Evolutionary conservation across 2,113 vertebrate genomes (phyloP).

Genomic region (Aldabrachelys gigantea): DNA sequence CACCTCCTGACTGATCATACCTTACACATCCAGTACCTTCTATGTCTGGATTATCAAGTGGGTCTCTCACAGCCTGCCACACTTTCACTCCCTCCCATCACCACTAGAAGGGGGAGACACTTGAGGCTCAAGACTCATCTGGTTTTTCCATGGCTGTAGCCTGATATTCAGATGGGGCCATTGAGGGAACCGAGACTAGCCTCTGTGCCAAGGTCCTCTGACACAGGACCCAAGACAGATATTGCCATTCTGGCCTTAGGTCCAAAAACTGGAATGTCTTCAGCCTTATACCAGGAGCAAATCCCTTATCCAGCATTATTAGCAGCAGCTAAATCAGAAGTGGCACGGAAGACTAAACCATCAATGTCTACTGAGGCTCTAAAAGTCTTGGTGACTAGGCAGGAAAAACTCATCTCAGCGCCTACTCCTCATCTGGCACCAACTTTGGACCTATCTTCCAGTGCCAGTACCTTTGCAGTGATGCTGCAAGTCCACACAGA

Average conservation of each 20-base stretch:
- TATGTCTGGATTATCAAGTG: no score
- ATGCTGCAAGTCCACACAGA: neutral
- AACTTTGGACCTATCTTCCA: neutral
- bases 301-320: neutral
- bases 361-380: neutral
- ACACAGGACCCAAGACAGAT: neutral
- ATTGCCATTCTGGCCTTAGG: neutral
- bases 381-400: neutral
- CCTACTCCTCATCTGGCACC: neutral
- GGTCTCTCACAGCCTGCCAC: no score
- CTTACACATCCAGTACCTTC: neutral
- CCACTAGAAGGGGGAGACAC: neutral
- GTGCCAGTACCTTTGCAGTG: neutral
- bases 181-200: neutral
- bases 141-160: neutral
- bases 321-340: neutral
- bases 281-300: neutral
- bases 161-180: neutral
- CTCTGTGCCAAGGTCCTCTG: neutral
- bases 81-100: no score
- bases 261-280: neutral
- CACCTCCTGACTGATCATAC: neutral
- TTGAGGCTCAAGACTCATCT: neutral
- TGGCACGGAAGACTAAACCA: neutral
- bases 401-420: neutral